A percentile compares a stretch with the other conserved stretches of the same genome.
Conservation (phyloP, 2,797 vertebrate species). For the Enteromius unitaeniatus region DNA sequence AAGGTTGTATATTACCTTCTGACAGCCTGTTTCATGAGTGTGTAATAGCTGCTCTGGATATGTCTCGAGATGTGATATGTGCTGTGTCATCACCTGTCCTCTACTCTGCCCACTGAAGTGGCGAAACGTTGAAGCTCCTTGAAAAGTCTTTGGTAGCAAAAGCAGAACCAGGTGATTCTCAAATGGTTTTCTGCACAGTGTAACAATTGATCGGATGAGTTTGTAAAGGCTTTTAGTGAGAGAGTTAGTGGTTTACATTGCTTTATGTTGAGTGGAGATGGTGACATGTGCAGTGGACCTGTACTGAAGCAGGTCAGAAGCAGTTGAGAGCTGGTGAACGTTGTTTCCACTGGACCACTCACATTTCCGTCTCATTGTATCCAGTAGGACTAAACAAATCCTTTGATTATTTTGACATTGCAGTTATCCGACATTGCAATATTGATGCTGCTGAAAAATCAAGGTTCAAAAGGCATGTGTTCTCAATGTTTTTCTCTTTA, state of each 20-base stretch:
- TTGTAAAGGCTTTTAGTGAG: constrained; percentile 24
- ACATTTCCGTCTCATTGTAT: neutral
- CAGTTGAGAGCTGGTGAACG: neutral
- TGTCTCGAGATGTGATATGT: constrained; percentile 17
- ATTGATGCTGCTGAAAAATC: neutral
- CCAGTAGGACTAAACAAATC: neutral
- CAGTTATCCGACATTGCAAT: too few species aligned
- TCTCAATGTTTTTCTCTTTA: neutral
- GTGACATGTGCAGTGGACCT: constrained; percentile 17
- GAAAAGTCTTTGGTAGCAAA: constrained; percentile 12
- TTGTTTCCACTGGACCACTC: neutral
- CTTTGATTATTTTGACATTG: neutral
- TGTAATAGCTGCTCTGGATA: constrained; percentile 13
- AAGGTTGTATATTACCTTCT: neutral
- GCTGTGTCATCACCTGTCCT: constrained; percentile 26
- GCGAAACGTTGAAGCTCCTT: constrained; percentile 5
- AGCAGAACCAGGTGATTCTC: constrained; percentile 5
- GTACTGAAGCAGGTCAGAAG: constrained; percentile 5
- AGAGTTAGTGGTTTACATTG: neutral
- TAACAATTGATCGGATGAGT: constrained; percentile 26
- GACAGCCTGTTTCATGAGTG: constrained; percentile 18
- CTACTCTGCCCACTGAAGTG: constrained; percentile 6
- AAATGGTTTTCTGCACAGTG: constrained; percentile 8
- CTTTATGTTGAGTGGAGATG: constrained; percentile 15
- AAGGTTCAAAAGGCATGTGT: neutral